phyloP scores from a whole-genome alignment of 2,888 invertebrate species.

The Drosophila infuscata region DNA sequence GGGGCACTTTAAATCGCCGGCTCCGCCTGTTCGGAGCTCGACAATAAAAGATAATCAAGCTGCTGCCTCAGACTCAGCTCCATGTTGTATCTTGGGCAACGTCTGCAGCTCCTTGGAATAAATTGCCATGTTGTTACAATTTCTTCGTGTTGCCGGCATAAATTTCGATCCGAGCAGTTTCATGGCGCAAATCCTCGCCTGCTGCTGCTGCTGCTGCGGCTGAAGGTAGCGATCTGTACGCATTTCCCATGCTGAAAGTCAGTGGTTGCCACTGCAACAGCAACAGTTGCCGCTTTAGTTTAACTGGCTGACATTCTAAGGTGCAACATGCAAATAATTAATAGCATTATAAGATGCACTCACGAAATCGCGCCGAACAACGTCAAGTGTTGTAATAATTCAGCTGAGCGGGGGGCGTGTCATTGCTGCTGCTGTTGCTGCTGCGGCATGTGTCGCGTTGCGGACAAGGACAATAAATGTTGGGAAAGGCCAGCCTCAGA shows the following conservation, averaged over 20 bases:
- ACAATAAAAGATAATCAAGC: slow-evolving; percentile 71
- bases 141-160: slow-evolving; percentile 79
- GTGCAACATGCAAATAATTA: slow-evolving; percentile 85
- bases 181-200: slow-evolving; percentile 45
- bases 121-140: slow-evolving; percentile 81
- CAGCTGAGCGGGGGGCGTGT: slow-evolving; percentile 48
- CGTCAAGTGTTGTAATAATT: slow-evolving; percentile 81
- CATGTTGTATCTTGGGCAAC: slow-evolving; percentile 9
- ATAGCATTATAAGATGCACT: slow-evolving; percentile 85
- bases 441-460: slow-evolving; percentile 33
- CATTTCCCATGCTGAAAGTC: slow-evolving; percentile 45
- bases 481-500: slow-evolving; percentile 65
- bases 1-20: slow-evolving; percentile 40
- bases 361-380: slow-evolving; percentile 84
- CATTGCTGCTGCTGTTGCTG: slow-evolving; percentile 19
- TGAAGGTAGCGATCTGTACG: slow-evolving; percentile 42
- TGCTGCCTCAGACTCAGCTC: slow-evolving; percentile 5
- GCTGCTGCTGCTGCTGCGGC: slow-evolving; percentile 5
- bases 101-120: slow-evolving; percentile 63
- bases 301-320: slow-evolving; percentile 81
- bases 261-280: slow-evolving; percentile 15
- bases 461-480: slow-evolving; percentile 81
- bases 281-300: slow-evolving; percentile 23
- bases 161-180: slow-evolving; percentile 57
- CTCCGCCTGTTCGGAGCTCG: slow-evolving; percentile 35